A percentile compares a stretch with the other conserved stretches of the same genome.
Conservation (phyloP, 2,113 vertebrate genomes). For the Eolophus roseicapilla region DNA sequence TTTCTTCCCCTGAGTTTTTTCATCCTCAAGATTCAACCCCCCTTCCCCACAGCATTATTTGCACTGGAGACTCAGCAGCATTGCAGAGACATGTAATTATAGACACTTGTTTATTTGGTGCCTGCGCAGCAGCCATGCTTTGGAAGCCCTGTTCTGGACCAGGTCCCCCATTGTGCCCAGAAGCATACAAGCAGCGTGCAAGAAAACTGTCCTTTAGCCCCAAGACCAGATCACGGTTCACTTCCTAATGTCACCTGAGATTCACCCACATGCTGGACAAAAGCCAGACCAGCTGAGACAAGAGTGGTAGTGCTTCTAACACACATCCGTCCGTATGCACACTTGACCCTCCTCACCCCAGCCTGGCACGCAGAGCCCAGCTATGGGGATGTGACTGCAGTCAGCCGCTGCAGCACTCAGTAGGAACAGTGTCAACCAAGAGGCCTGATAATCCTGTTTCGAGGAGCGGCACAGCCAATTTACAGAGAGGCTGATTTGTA, state of each 20-base stretch:
- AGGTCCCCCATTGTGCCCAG: not conserved
- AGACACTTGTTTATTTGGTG: not conserved
- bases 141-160: not conserved
- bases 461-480: not conserved
- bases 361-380: not conserved
- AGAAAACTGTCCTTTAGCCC: not conserved
- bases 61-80: not conserved
- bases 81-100: not conserved
- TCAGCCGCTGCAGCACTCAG: not conserved
- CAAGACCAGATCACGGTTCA: not conserved
- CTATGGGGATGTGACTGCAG: fast-evolving
- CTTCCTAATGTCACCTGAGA: not conserved
- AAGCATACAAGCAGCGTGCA: fast-evolving
- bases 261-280: not conserved
- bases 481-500: conserved; percentile 29
- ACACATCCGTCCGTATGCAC: fast-evolving
- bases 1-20: not conserved
- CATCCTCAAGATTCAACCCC: not conserved
- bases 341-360: not conserved
- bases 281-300: not conserved
- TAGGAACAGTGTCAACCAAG: not conserved
- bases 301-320: not conserved
- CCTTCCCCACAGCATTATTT: not conserved
- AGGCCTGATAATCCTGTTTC: not conserved
- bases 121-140: not conserved